These are phyloP conservation scores for Blera fallax DNA, from an alignment of 2,888 invertebrate species.

Conservation along the genomic window DNA sequence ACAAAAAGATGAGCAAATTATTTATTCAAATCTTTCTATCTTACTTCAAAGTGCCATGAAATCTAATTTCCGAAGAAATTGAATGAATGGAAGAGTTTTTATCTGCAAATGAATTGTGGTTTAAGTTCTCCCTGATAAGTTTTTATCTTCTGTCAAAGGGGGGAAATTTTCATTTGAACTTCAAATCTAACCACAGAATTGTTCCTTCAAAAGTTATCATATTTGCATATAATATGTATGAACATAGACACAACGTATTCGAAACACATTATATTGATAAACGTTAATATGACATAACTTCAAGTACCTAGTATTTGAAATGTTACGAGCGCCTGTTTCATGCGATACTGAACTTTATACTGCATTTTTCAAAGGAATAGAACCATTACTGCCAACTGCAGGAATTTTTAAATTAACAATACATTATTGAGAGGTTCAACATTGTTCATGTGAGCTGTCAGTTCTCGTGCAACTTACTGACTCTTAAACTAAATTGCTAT, in stretches of 20 bases:
- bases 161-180: not conserved
- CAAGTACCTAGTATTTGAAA: not conserved
- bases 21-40: not conserved
- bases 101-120: not conserved
- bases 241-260: not conserved
- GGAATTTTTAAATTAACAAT: not conserved
- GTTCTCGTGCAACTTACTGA: not conserved
- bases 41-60: not conserved
- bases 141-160: not conserved
- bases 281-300: not conserved
- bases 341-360: not conserved
- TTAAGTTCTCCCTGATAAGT: not conserved
- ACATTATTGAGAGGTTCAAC: not conserved
- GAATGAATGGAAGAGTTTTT: not conserved
- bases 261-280: not conserved
- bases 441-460: not conserved
- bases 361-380: not conserved
- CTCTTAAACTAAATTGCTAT: not conserved
- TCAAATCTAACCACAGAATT: not conserved
- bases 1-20: not conserved
- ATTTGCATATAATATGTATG: not conserved
- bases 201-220: not conserved
- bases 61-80: not conserved
- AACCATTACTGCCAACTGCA: not conserved
- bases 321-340: not conserved